These are phyloP conservation scores for Cepaea hortensis DNA, from an alignment of 2,888 invertebrate species.

Conservation along the genomic window DNA sequence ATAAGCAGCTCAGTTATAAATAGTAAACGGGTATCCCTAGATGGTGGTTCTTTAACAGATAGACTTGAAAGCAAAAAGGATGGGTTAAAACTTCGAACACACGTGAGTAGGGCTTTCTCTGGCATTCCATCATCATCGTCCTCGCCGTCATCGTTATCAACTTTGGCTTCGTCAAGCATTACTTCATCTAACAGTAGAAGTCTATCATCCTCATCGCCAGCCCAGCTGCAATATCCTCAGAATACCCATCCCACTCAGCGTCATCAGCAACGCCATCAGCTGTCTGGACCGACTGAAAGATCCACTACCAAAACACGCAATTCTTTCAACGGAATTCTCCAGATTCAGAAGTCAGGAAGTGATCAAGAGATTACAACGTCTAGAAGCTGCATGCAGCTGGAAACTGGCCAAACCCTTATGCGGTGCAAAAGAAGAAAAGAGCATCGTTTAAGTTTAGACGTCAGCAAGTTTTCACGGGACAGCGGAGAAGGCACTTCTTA, in stretches of 20 bases:
- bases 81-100: neutral
- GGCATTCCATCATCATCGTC: neutral
- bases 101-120: neutral
- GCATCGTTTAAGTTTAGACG: conserved; percentile 34
- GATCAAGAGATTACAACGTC: neutral
- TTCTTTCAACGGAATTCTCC: neutral
- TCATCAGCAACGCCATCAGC: neutral
- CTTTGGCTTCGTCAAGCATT: neutral
- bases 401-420: conserved; percentile 1
- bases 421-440: neutral
- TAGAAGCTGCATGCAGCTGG: conserved; percentile 35
- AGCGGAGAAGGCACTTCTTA: neutral
- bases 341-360: neutral
- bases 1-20: neutral
- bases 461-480: neutral
- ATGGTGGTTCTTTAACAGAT: too few relatives aligned
- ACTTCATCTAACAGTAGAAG: neutral
- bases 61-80: too few relatives aligned
- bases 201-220: neutral
- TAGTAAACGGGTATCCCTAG: too few relatives aligned
- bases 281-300: neutral
- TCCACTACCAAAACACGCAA: neutral
- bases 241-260: too few relatives aligned
- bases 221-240: neutral
- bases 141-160: conserved; percentile 23